phyloP scores from a whole-genome alignment of 2,888 invertebrate genomes.

The Lasioglossum oenotherae region DNA sequence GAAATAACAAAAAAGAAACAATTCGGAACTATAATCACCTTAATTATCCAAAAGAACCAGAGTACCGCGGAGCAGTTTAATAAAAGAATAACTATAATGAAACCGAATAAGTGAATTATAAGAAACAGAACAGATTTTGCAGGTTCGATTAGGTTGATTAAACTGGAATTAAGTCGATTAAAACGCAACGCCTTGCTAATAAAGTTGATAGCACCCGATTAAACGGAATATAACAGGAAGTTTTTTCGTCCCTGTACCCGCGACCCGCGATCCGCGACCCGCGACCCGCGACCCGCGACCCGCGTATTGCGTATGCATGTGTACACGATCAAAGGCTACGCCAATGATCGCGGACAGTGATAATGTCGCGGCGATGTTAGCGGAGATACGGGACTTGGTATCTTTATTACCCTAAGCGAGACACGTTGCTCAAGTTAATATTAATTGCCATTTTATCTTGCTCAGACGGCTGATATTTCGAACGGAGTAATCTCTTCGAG shows the following conservation, averaged over 20 bases:
- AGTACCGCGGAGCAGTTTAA: slow-evolving; percentile 25
- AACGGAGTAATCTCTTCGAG: slow-evolving; percentile 66
- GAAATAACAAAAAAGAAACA: slow-evolving; percentile 10
- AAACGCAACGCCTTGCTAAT: slow-evolving; percentile 41
- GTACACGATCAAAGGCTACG: slow-evolving; percentile 56
- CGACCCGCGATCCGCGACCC: background rate
- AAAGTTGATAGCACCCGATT: slow-evolving; percentile 48
- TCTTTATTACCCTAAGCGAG: slow-evolving; percentile 82
- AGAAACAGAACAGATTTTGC: slow-evolving; percentile 41
- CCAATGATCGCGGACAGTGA: slow-evolving; percentile 69
- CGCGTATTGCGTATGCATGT: background rate
- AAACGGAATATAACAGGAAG: slow-evolving; percentile 22
- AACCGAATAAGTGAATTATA: slow-evolving; percentile 50
- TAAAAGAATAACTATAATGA: slow-evolving; percentile 44
- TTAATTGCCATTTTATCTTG: slow-evolving; percentile 83
- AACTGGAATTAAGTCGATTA: slow-evolving; percentile 56
- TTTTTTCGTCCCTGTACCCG: background rate
- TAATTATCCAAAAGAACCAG: slow-evolving; percentile 42
- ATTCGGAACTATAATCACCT: slow-evolving; percentile 20
- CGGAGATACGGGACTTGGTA: slow-evolving; percentile 78
- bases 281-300: background rate
- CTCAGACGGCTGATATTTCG: slow-evolving; percentile 77
- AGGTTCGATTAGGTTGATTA: slow-evolving; percentile 52
- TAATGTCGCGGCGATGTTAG: slow-evolving; percentile 78
- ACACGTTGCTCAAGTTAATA: slow-evolving; percentile 76